Conservation (phyloP, 2,113 vertebrate species). For the Sciurus niger region DNA sequence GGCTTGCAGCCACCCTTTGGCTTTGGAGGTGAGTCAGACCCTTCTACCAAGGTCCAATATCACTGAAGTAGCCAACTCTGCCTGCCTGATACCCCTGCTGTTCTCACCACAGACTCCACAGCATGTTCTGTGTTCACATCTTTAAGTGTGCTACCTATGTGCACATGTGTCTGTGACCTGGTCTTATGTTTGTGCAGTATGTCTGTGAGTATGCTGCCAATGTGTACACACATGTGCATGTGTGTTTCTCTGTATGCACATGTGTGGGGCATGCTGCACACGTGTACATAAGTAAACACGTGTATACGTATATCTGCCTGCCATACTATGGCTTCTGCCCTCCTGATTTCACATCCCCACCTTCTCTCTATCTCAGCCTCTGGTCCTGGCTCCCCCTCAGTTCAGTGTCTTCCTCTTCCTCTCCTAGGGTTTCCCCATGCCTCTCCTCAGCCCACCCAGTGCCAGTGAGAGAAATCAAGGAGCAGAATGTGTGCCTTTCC, state of each 20-base stretch:
- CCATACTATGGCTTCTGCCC: rapidly evolving
- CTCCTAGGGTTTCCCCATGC: no score
- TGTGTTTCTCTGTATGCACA: not conserved
- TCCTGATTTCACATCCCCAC: not conserved
- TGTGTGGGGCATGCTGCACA: no score
- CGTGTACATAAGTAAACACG: rapidly evolving
- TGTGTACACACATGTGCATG: not conserved
- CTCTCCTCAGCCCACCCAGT: not conserved
- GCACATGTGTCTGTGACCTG: not conserved
- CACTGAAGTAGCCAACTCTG: not conserved
- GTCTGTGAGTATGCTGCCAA: not conserved
- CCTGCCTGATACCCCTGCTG: not conserved
- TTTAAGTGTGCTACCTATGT: not conserved
- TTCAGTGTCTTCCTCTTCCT: not conserved
- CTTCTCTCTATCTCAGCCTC: not conserved
- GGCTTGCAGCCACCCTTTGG: not conserved
- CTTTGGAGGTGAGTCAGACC: not conserved
- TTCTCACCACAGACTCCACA: not conserved
- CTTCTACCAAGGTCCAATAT: not conserved
- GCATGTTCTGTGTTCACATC: not conserved
- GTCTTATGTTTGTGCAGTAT: not conserved
- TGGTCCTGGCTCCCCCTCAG: not conserved
- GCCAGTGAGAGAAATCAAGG: not conserved
- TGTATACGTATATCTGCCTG: not conserved
- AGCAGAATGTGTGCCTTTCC: not conserved